Conservation (phyloP, 2,797 vertebrate species). For the Pseudochaenichthys georgianus region DNA sequence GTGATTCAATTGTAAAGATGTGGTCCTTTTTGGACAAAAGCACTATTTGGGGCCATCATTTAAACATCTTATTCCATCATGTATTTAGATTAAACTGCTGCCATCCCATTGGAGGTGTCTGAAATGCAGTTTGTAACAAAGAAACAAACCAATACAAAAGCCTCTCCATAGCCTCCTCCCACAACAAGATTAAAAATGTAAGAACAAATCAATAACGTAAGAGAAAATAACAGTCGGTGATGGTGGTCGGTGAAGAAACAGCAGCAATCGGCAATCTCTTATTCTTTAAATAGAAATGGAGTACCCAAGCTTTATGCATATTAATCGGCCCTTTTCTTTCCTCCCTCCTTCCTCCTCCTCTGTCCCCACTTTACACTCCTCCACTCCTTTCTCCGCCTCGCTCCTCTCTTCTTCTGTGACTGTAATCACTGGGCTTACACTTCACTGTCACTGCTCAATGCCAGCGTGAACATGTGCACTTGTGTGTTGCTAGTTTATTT, state of each 20-base stretch:
- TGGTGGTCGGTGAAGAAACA: constrained; percentile 16
- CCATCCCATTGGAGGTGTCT: background rate
- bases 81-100: background rate
- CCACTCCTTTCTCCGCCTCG: constrained; percentile 64
- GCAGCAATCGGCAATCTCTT: constrained; percentile 26
- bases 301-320: constrained; percentile 37
- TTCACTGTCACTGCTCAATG: constrained; percentile 73
- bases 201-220: background rate
- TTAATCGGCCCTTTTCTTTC: constrained; percentile 19
- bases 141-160: background rate
- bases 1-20: background rate
- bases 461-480: constrained; percentile 39
- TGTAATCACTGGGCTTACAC: constrained; percentile 73
- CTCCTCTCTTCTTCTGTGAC: constrained; percentile 72
- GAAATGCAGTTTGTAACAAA: constrained; percentile 7
- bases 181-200: background rate
- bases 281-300: constrained; percentile 29
- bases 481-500: constrained; percentile 33
- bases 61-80: background rate
- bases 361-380: constrained; percentile 43
- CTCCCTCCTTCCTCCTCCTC: constrained; percentile 37
- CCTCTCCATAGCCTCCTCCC: background rate
- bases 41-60: background rate
- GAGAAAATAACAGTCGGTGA: constrained; percentile 9
- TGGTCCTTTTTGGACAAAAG: background rate